Conservation (phyloP, 2,797 vertebrate species). For the Amblyopsis hoosieri region DNA sequence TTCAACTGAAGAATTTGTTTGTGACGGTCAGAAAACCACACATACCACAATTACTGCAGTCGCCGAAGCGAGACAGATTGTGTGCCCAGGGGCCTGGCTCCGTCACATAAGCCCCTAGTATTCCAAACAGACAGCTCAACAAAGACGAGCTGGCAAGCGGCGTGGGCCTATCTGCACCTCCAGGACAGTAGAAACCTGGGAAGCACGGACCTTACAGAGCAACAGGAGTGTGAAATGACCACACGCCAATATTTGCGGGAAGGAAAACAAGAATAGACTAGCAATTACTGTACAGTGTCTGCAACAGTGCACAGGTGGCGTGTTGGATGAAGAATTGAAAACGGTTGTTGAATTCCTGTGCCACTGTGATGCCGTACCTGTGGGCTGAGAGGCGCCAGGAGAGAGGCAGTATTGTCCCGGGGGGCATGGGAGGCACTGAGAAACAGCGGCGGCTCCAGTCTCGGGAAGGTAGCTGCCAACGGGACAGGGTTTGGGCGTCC, state of each 20-base stretch:
- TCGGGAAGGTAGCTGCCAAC: slow-evolving; percentile 80
- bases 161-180: slow-evolving; percentile 64
- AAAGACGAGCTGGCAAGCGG: slow-evolving; percentile 70
- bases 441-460: slow-evolving; percentile 71
- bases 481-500: slow-evolving; percentile 82
- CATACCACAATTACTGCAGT: slow-evolving; percentile 46
- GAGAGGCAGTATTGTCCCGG: slow-evolving; percentile 81
- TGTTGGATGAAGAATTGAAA: too few species aligned
- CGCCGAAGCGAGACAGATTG: slow-evolving; percentile 56
- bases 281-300: too few species aligned
- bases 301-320: too few species aligned
- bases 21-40: slow-evolving; percentile 9
- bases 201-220: slow-evolving; percentile 74
- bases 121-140: slow-evolving; percentile 71
- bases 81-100: slow-evolving; percentile 48
- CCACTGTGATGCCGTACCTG: slow-evolving; percentile 58
- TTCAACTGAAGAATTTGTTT: slow-evolving; percentile 20
- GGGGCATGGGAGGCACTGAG: slow-evolving; percentile 83
- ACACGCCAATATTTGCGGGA: not conserved
- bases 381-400: slow-evolving; percentile 68
- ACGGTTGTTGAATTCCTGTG: too few species aligned
- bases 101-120: slow-evolving; percentile 48
- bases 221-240: not conserved
- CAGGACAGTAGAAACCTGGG: slow-evolving; percentile 83
- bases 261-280: too few species aligned